Conservation (phyloP, 2,888 invertebrate species). For the Epinotia nisella region DNA sequence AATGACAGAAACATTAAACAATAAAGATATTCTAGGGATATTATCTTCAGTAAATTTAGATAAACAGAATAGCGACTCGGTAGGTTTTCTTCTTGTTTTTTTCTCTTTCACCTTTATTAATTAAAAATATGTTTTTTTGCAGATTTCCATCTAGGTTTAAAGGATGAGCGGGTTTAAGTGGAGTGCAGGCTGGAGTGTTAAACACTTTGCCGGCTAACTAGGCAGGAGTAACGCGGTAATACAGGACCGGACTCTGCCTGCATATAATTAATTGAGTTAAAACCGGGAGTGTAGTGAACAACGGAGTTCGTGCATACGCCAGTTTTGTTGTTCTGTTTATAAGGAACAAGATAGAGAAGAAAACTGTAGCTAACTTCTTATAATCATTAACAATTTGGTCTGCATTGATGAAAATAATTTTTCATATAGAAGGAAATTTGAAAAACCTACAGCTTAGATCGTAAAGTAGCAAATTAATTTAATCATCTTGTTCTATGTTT, state of each 20-base stretch:
- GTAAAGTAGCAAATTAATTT: too few species aligned
- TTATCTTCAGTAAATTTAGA: not conserved
- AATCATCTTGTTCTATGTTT: too few species aligned
- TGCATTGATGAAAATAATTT: not conserved
- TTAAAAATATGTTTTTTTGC: not conserved
- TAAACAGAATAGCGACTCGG: not conserved
- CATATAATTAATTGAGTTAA: constrained; percentile 63
- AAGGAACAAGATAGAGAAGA: not conserved
- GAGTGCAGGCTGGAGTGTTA: constrained; percentile 20
- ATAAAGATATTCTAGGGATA: not conserved
- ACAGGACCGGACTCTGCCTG: constrained; percentile 49
- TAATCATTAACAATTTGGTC: not conserved
- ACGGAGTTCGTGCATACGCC: constrained; percentile 8
- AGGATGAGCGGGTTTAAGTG: not conserved
- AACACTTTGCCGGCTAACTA: constrained; percentile 50
- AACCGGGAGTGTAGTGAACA: constrained; percentile 41
- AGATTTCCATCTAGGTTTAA: not conserved
- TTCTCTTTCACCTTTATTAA: not conserved
- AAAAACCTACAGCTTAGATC: too few species aligned
- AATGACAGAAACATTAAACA: not conserved
- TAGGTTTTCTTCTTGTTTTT: not conserved
- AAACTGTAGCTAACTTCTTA: not conserved
- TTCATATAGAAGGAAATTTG: too few species aligned
- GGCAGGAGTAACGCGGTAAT: constrained; percentile 59
- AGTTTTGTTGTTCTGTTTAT: not conserved